Evolutionary conservation across 2,113 vertebrate species (phyloP), one percentile per base, ranked within the genome.

Genomic region (Tylochromis polylepis): DNA sequence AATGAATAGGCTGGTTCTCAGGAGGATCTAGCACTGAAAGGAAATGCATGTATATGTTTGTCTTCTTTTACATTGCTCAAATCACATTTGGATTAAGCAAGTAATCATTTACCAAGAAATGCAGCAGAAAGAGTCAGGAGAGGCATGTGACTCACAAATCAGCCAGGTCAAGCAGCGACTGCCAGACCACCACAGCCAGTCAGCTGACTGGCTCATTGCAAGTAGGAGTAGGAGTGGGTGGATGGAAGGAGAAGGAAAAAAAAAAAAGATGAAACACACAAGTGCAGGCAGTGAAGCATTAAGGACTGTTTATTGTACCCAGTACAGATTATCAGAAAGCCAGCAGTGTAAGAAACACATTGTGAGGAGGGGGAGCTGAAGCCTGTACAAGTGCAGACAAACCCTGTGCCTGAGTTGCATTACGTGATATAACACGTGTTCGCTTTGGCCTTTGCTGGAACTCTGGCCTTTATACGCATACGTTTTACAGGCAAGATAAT

Each of bases 251-350:
- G 9, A 22, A 43, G 22, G 22, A 12, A 11, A 49, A 49, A 31
- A 31, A 72, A 29, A 79, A 53, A 86, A 41, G 81, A 92, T 65
- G 79, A 91, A 95, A 92, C 80, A 88, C 91, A 90, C 75, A 41
- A 92, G 60, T 79, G 82, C 85, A 86, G 84, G 85, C 90, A 91
- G 83, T 94, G 93, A 94, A 96, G 95, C 96, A 95, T 94, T 94
- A 93, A 94, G 93, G 90, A 96, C 72, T 82, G 96, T 99, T 99
- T 99, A 99, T 99, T 99, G 97, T 98, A 98, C 97, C 97, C 97
- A 97, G 97, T 98, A 98, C 97, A 98, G 97, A 98, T 97, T 96
- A 98, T 97, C 95, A 97, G 96, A 92, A 98, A 97, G 89, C 96
- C 96, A 97, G 96, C 97, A 97, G 96, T 97, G 97, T 97, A 97